Conservation (phyloP, 1,140 invertebrate species). For the Halictus rubicundus region DNA sequence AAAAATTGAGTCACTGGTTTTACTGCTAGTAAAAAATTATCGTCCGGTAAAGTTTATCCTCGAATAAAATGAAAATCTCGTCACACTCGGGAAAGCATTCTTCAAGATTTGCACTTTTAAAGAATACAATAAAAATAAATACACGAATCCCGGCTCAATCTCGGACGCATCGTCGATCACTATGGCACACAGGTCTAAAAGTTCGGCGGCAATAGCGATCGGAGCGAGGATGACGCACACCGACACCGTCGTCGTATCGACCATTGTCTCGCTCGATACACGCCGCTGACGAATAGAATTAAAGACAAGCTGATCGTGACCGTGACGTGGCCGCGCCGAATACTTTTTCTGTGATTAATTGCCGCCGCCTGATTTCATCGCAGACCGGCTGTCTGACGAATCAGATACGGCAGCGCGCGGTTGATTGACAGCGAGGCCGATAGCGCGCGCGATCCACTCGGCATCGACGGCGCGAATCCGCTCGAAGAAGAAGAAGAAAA, state of each 20-base stretch:
- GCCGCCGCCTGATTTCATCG: slow-evolving; percentile 15
- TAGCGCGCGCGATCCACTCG: slow-evolving; percentile 3
- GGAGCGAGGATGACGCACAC: background rate
- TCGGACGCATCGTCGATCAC: too few relatives aligned
- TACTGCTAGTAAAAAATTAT: too few relatives aligned
- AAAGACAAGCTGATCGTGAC: background rate
- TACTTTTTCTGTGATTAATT: slow-evolving; percentile 48
- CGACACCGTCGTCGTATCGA: background rate
- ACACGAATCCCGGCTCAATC: too few relatives aligned
- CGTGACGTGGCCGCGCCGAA: slow-evolving; percentile 13
- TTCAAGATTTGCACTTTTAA: too few relatives aligned
- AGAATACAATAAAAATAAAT: too few relatives aligned
- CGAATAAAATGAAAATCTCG: too few relatives aligned
- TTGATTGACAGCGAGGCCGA: slow-evolving; percentile 17
- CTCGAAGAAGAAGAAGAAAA: slow-evolving; percentile 12
- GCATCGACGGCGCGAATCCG: background rate
- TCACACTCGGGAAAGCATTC: too few relatives aligned
- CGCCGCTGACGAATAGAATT: slow-evolving; percentile 13
- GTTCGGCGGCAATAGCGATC: background rate
- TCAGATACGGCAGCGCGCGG: background rate
- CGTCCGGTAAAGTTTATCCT: too few relatives aligned
- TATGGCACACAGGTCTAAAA: too few relatives aligned
- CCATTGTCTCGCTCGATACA: background rate
- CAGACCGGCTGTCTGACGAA: background rate
- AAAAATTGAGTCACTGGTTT: too few relatives aligned